Base-by-base conservation (phyloP, 2,797 vertebrate species). In the Amblyopsis hoosieri region DNA sequence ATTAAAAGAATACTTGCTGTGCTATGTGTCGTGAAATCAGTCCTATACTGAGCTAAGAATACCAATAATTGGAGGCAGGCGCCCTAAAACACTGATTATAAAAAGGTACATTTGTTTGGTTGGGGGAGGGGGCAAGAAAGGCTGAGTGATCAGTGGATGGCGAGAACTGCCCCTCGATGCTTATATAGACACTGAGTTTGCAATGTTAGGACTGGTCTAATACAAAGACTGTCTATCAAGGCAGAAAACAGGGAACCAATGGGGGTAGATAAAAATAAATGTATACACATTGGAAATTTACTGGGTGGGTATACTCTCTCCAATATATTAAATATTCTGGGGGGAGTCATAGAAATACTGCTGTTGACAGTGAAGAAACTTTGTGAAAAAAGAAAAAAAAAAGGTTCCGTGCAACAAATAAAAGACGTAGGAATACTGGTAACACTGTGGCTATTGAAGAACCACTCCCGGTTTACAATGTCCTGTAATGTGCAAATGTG, bases 1-100 rank as follows among this genome's bases (percentile, higher is more conserved):
- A 46, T 4, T 69, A 54, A 69, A 81, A 83, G 50, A 84, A 85
- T 72, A 74, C 82, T 63, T 70, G 64, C 72, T 64, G 72, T 67
- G 65, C 69, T 68, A 49, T 52, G 66, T 9, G 65, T 49, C 19
- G 48, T 69, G 62, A 47, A 49, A 59, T 8, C 52, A 45, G 60
- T 31, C 70, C 63, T 73, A 62, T 45, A 49, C 5, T n/a, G 46
- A 51, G 52, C 53, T 14, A 14, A 33, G 15, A 2, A 47, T 45
- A 13, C 33, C 50, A n/a, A 57, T 42, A 42, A n/a, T 31, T 62
- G 60, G 67, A 73, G 68, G 67, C 74, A 71, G 68, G 71, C 68
- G 71, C 67, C 31, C 68, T 64, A 61, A 72, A 76, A 82, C 75
- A 80, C 75, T 73, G 79, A 74, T 71, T 70, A 17, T 76, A 51